phyloP scores from a whole-genome alignment of 2,113 vertebrate species.

The Amazona vittata region DNA sequence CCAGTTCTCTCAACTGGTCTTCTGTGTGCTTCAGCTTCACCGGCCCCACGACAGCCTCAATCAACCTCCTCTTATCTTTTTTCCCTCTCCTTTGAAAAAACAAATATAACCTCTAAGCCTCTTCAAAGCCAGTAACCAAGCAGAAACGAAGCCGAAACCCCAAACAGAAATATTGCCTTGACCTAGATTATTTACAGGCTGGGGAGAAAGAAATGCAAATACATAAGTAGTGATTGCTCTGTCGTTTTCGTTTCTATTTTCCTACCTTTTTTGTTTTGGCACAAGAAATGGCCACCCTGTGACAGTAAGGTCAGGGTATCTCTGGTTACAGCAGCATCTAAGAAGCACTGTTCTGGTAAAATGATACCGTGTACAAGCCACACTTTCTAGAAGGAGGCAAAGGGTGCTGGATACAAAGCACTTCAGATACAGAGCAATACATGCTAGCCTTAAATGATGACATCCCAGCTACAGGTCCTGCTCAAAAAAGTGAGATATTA shows the following conservation, averaged over 20 bases:
- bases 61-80: not conserved
- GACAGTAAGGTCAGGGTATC: constrained; percentile 26
- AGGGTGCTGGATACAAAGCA: accelerated
- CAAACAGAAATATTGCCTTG: not conserved
- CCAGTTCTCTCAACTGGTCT: not conserved
- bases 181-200: not conserved
- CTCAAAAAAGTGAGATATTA: not conserved
- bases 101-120: not conserved
- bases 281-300: not conserved
- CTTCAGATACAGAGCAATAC: not conserved
- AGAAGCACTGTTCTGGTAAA: constrained; percentile 21
- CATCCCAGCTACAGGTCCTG: not conserved
- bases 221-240: not conserved
- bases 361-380: not conserved
- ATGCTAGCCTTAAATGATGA: not conserved
- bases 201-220: not conserved
- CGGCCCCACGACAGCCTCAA: accelerated
- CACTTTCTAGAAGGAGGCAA: not conserved
- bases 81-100: not conserved
- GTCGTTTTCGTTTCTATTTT: constrained; percentile 14
- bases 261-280: constrained; percentile 45
- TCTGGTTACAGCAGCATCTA: constrained; percentile 24
- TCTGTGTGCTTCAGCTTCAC: not conserved
- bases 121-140: not conserved
- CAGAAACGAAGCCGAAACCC: not conserved